These are phyloP conservation scores for Axis porcinus DNA, from an alignment of 2,113 vertebrate genomes.

Conservation along the genomic window DNA sequence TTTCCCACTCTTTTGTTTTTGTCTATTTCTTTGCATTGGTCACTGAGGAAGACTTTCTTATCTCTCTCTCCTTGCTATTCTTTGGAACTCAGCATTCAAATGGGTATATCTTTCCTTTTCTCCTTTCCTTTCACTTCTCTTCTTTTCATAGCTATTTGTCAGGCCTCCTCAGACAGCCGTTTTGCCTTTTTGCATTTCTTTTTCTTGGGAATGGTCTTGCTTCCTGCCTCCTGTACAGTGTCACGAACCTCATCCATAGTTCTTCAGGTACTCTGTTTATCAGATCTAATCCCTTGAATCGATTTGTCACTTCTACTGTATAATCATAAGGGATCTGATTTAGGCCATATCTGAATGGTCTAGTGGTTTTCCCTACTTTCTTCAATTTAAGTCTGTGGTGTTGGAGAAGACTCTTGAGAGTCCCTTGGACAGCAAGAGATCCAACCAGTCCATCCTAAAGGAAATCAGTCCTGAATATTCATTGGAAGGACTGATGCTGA, in stretches of 20 bases:
- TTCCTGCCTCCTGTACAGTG: not conserved
- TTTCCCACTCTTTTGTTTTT: not conserved
- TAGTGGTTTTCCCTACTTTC: not conserved
- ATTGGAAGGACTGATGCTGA: not conserved
- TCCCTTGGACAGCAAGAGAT: not conserved
- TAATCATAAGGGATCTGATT: not conserved
- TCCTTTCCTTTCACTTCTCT: not conserved
- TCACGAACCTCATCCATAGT: not conserved
- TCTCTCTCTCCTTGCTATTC: not conserved
- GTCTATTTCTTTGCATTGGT: not conserved
- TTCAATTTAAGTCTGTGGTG: not conserved
- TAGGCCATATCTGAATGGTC: not conserved
- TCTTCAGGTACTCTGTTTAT: not conserved
- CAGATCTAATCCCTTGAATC: not conserved
- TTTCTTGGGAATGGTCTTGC: not conserved
- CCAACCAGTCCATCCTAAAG: not conserved
- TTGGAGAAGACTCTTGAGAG: not conserved
- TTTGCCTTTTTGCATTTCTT: not conserved
- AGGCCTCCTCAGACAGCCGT: not conserved
- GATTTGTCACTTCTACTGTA: not conserved
- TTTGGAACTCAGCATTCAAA: not conserved
- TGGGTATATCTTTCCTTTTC: not conserved
- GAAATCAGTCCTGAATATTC: not conserved
- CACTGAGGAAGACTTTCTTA: not conserved
- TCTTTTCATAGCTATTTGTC: not conserved